These are phyloP conservation scores for Gymnarchus niloticus DNA, from an alignment of 2,113 vertebrate genomes.

Conservation along the genomic window DNA sequence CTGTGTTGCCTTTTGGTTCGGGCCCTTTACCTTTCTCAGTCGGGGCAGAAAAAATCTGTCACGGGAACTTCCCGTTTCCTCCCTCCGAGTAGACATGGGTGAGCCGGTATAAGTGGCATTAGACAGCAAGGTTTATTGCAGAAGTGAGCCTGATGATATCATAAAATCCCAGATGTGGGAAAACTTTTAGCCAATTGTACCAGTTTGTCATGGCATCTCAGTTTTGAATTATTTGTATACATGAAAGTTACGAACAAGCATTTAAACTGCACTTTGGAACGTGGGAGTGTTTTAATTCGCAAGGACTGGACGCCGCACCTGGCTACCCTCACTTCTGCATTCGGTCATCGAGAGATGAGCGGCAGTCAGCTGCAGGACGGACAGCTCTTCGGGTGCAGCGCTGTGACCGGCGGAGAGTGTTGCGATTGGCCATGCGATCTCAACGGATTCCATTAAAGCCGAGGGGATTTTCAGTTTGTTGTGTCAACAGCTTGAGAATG, in stretches of 20 bases:
- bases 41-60: neutral
- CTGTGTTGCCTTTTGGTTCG: neutral
- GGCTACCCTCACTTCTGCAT: neutral
- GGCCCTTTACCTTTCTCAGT: neutral
- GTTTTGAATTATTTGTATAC: neutral
- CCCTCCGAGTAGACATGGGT: too few species aligned
- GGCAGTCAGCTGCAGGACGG: neutral
- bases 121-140: neutral
- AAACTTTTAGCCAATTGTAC: neutral
- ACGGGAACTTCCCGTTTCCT: too few species aligned
- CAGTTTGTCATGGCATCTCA: neutral
- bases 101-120: neutral
- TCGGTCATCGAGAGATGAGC: neutral
- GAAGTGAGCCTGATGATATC: neutral
- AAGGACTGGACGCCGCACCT: neutral
- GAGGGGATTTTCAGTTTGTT: neutral
- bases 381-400: neutral
- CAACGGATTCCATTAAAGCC: neutral
- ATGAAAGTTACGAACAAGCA: neutral
- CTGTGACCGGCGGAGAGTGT: neutral
- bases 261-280: neutral
- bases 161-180: constrained; percentile 13
- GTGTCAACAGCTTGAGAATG: neutral
- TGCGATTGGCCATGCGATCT: neutral
- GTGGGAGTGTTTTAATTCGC: neutral